Conservation (phyloP, 1,140 invertebrate genomes). For the Anagrus nilaparvatae region DNA sequence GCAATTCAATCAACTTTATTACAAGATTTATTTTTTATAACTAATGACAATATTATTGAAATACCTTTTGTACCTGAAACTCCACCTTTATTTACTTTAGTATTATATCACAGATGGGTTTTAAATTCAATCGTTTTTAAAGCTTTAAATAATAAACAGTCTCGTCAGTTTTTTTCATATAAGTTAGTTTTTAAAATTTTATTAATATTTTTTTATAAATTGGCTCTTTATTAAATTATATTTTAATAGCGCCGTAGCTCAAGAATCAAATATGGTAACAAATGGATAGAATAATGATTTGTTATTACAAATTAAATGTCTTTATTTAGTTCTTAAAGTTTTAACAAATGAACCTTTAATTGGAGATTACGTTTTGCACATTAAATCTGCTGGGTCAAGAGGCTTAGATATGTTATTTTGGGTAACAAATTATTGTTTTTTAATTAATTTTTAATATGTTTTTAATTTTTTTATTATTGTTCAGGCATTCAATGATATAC, state of each 20-base stretch:
- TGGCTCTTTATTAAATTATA: neutral
- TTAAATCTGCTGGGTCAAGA: conserved; percentile 29
- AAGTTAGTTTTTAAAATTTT: conserved; percentile 25
- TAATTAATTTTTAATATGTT: too few relatives aligned
- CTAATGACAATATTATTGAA: conserved; percentile 40
- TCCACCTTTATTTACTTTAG: conserved; percentile 54
- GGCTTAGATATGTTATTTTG: conserved; percentile 34
- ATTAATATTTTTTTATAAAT: neutral
- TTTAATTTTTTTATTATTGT: too few relatives aligned
- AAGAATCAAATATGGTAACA: conserved; percentile 35
- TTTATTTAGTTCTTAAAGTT: conserved; percentile 69
- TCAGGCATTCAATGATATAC: conserved; percentile 43
- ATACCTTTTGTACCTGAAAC: conserved; percentile 36
- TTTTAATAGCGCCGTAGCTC: conserved; percentile 35
- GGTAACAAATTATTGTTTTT: too few relatives aligned
- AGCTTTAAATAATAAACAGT: conserved; percentile 46
- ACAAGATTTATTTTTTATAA: conserved; percentile 52
- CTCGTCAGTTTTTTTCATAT: conserved; percentile 48
- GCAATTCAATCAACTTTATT: conserved; percentile 52
- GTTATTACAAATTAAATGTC: conserved; percentile 62
- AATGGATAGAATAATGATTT: conserved; percentile 43
- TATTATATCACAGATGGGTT: conserved; percentile 74
- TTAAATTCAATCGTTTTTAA: conserved; percentile 53
- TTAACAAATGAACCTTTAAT: conserved; percentile 50
- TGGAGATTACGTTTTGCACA: conserved; percentile 37